Evolutionary conservation across 2,888 invertebrate genomes (phyloP), one percentile per base, ranked within the genome.

Genomic region (Sminthurinus aureus): DNA sequence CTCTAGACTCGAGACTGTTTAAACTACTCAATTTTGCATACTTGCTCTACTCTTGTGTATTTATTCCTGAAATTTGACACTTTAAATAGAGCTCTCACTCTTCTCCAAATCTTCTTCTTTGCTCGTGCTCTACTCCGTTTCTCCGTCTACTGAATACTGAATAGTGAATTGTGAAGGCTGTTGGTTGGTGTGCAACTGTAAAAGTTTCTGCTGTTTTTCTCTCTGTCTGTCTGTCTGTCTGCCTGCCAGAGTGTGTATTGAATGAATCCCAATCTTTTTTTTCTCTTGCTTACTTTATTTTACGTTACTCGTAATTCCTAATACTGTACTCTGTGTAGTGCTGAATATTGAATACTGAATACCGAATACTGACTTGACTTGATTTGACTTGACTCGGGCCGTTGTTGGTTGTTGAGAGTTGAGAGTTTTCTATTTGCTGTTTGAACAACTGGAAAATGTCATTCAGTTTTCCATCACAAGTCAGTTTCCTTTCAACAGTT

Each of bases 381-480:
- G 71, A 71, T 71, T 71, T 78, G 22, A 22, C 50, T 73, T 67
- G 69, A 80, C 38, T 71, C 52, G 52, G 50, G 73, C 52, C 20
- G 69, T 71, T 71, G 13, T 24, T 24, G 22, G 66, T 66, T 8
- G 66, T 6, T 6, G 66, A 66, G 66, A 66, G 66, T 24, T 9
- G 71, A 71, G 71, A 18, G 20, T n/a, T 67, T 0, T 71, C 20
- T 80, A 71, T 71, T 80, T 76, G 76, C 67, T 82, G 76, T 82
- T 82, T 82, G 82, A 76, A 76, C 82, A 82, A 82, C 82, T 82
- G 82, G 82, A 64, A 76, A 82, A 82, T 82, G 82, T 82, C 82
- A 82, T 74, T 82, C 82, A 82, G 76, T 82, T 22, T 71, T 71
- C 80, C 71, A 71, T 80, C 80, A 80, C 69, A 71, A 80, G 80